Evolutionary conservation across 1,140 invertebrate genomes (phyloP), one percentile per base, ranked within the genome.

Genomic region (Drosophila lacertosa): DNA sequence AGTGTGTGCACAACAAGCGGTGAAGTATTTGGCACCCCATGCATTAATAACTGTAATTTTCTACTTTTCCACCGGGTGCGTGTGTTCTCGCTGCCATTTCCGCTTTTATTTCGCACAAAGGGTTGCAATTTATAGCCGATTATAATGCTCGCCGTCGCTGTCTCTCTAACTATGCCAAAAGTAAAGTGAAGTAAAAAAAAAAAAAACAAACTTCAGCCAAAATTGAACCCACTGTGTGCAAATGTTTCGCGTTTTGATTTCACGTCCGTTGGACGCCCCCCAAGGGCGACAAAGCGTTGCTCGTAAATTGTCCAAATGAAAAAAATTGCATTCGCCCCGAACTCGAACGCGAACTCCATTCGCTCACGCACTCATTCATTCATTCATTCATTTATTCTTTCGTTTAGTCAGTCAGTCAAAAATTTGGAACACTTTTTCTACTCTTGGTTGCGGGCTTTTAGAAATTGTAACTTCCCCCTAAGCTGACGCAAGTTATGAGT

Each of bases 81-180:
- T 70, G 71, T 74, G 58, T 63, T 69, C 58, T 44, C 44, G 33
- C 35, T 60, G 60, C 39, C 51, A 58, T 42, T 45, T 59, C 57
- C 58, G 33, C 29, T 48, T 45, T 47, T 64, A 62, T 86, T 86
- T 80, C 7, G 37, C 53, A 62, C 81, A 84, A 86, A 88, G 81
- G 81, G 81, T 86, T 86, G 82, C 82, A 88, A 88, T 88, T 88
- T 88, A 88, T 88, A 88, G 77, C 77, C 83, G 77, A 86, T 86
- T 84, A 86, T 77, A 77, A 74, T 74, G 73, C 73, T 57, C 58
- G 70, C 78, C 65, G 37, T 64, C 42, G 40, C 39, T 44, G 22
- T 39, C 59, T 47, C 47, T 33, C 24, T 64, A 53, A 55, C 32
- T 33, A 48, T 48, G 18, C 42, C 29, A 13, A 48, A n/a, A n/a